phyloP scores from a whole-genome alignment of 2,797 vertebrate genomes.

The Yasuhikotakia modesta region DNA sequence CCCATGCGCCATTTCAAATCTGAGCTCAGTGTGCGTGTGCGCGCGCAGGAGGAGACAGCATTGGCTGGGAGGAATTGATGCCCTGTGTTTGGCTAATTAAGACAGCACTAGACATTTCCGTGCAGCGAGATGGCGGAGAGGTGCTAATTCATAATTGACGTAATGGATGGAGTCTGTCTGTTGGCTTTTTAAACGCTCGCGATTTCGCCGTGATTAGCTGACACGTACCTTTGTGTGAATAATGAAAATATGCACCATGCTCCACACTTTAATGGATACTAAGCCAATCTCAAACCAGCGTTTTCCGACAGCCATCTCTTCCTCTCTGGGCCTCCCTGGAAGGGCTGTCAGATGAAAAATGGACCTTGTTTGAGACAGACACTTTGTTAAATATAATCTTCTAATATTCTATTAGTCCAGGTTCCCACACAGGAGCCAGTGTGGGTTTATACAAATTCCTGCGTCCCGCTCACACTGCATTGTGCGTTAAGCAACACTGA shows the following conservation, averaged over 20 bases:
- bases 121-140: conserved; percentile 79
- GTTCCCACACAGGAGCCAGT: conserved; percentile 49
- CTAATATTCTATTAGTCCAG: conserved; percentile 59
- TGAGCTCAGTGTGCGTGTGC: conserved; percentile 54
- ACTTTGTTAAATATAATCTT: conserved; percentile 76
- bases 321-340: conserved; percentile 79
- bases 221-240: conserved; percentile 83
- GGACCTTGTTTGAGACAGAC: conserved; percentile 80
- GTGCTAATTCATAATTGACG: conserved; percentile 89
- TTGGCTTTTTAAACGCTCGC: conserved; percentile 84
- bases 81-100: conserved; percentile 84
- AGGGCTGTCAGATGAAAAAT: conserved; percentile 83
- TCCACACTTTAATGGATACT: conserved; percentile 76
- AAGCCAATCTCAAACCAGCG: conserved; percentile 78
- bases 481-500: conserved; percentile 17
- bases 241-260: conserved; percentile 80
- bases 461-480: conserved; percentile 35
- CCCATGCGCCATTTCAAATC: conserved; percentile 75
- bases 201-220: conserved; percentile 84
- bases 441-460: conserved; percentile 31
- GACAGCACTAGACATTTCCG: conserved; percentile 81
- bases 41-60: conserved; percentile 60
- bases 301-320: conserved; percentile 56
- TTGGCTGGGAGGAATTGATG: conserved; percentile 73
- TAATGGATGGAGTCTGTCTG: conserved; percentile 89